Evolutionary conservation across 2,888 invertebrate species (phyloP).

Genomic region (Druceiella hillmani): DNA sequence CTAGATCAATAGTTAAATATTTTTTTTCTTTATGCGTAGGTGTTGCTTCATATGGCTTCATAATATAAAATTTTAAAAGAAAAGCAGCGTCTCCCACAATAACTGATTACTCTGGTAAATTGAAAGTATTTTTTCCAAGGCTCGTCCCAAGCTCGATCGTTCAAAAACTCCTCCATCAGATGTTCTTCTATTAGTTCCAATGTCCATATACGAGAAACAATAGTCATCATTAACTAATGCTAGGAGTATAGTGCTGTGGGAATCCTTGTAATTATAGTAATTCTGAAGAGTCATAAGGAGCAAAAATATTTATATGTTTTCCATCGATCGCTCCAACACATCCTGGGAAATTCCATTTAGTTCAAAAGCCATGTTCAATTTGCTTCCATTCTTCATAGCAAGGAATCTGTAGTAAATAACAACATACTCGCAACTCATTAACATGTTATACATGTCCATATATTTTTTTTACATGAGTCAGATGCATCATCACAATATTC

Average conservation of each 20-base stretch:
- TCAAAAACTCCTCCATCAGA: constrained; percentile 8
- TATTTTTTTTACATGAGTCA: constrained; percentile 4
- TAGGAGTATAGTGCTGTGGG: constrained; percentile 19
- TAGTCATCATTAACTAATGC: constrained; percentile 24
- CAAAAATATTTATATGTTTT: constrained; percentile 19
- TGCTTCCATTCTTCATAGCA: constrained; percentile 13
- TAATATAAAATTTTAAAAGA: constrained; percentile 17
- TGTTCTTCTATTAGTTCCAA: constrained; percentile 19
- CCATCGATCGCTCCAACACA: constrained; percentile 22
- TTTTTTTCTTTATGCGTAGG: constrained; percentile 11
- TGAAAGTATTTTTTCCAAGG: constrained; percentile 14
- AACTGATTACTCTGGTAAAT: constrained; percentile 12
- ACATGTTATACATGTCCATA: neutral
- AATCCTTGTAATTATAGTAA: constrained; percentile 21
- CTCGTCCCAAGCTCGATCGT: constrained; percentile 12
- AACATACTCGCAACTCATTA: too few species aligned
- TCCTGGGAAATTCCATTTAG: constrained; percentile 18
- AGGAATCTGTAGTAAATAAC: constrained; percentile 10
- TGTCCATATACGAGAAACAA: constrained; percentile 19
- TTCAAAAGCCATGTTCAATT: constrained; percentile 12
- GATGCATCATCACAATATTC: constrained; percentile 2
- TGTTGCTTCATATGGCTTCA: constrained; percentile 18
- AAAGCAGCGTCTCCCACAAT: constrained; percentile 18
- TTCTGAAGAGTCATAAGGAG: constrained; percentile 19
- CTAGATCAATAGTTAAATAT: constrained; percentile 16